Evolutionary conservation across 2,888 invertebrate genomes (phyloP).

Genomic region (Lithophane ornitopus): DNA sequence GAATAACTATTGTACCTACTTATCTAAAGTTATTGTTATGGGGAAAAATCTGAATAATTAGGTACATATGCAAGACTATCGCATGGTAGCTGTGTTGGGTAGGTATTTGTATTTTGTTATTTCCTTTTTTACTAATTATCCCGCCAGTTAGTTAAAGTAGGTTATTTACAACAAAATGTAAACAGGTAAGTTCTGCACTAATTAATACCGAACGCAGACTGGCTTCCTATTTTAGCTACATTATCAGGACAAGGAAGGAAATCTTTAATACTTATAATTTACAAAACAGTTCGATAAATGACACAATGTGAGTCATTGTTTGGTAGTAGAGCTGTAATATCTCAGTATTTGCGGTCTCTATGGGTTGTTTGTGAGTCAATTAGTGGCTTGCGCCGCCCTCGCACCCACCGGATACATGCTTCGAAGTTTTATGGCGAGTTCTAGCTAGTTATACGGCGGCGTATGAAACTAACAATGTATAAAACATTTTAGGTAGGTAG

Average conservation of each 20-base stretch:
- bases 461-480: conserved; percentile 21
- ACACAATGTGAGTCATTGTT: conserved; percentile 75
- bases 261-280: conserved; percentile 65
- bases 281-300: conserved; percentile 71
- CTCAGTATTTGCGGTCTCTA: conserved; percentile 76
- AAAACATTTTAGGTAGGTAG: conserved; percentile 17
- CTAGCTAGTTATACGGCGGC: conserved; percentile 27
- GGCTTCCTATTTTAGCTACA: conserved; percentile 55
- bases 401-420: conserved; percentile 72
- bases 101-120: conserved; percentile 30
- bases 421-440: conserved; percentile 60
- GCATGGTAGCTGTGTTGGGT: conserved; percentile 7
- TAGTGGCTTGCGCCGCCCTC: conserved; percentile 72
- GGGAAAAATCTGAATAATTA: conserved; percentile 26
- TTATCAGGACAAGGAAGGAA: conserved; percentile 73
- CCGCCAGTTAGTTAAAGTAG: conserved; percentile 23
- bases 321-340: conserved; percentile 74
- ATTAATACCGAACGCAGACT: conserved; percentile 50
- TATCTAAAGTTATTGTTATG: conserved; percentile 10
- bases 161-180: conserved; percentile 37
- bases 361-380: conserved; percentile 79
- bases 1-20: neutral
- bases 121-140: conserved; percentile 44
- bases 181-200: conserved; percentile 63
- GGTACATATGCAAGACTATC: neutral